Base-by-base conservation (phyloP, 2,888 invertebrate genomes). In the Heteropelma amictum region DNA sequence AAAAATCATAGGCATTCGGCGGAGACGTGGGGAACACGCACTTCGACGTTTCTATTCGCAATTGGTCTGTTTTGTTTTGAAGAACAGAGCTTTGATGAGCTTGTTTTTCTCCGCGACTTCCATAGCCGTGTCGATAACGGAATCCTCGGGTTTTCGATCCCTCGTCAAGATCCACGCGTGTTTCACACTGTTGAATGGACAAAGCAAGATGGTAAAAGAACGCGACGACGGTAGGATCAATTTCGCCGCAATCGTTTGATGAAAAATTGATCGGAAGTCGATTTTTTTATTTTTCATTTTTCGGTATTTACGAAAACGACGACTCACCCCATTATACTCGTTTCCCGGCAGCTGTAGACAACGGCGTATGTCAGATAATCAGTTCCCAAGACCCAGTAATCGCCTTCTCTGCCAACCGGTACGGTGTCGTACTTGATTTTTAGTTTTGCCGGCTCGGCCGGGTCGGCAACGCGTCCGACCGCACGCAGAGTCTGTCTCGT, bases 121-220 rank as follows among this genome's bases (percentile, higher is more conserved):
- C 7, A 19, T 17, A 8, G 53, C 53, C 12, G 10, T n/a, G 17
- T 26, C 19, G 5, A 33, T 10, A 4, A 53, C 33, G 1, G n/a
- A 17, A 5, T 17, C 33, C 53, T 30, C 30, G 10, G 33, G 53
- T 1, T 53, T 30, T n/a, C 2, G 19, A n/a, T 92, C 90, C 80
- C 94, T 91, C 0, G 94, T 93, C 53, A 94, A 88, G 68, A 94
- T 92, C 94, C 94, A 91, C 1, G 90, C 89, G 76, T 89, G 90
- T 80, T 90, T 90, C 87, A 80, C 17, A 53, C 85, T 85, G 69
- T 72, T 85, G 84, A 69, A 19, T 8, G 30, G 26, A 30, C 17
- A 2, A 17, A 8, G 1, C 5, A 53, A n/a, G 17, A 51, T 51
- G 3, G 28, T 14, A 1, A 23, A n/a, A 47, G 38, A 12, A 35